Base-by-base conservation (phyloP, 1,140 invertebrate species). In the Neodiprion virginianus region DNA sequence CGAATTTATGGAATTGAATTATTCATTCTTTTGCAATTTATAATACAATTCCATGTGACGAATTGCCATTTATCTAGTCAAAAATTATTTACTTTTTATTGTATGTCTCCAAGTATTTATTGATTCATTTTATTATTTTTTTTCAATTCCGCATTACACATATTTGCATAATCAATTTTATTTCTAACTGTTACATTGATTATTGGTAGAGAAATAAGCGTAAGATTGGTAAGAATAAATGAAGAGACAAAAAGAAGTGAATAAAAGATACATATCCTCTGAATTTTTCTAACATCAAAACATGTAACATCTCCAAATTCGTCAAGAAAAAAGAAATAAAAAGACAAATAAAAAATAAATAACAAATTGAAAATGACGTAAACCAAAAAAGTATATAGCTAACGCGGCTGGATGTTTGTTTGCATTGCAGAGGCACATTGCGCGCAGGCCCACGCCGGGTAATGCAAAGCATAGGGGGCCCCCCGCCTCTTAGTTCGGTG, bases 351-450 rank as follows among this genome's bases (percentile, higher is more conserved):
- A 73, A 66, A 70, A 74, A 75, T 53, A 77, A 73, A 76, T 74
- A 73, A 67, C 65, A 75, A 80, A 76, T 74, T 79, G 78, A 78
- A 72, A 73, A 79, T 78, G n/a, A 61, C 11, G 2, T 61, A 1
- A 61, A 61, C 11, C n/a, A 61, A 61, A 61, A 53, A 17, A 61
- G 53, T 61, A 73, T 78, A 53, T 83, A 83, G 81, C 85, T 87
- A 87, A 88, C 86, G 86, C 83, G 86, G 86, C 80, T 88, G 86
- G 87, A 89, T 89, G 82, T 88, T 87, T 89, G 84, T 88, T 87
- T 89, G 85, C 81, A 89, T 89, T 89, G 83, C 87, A 89, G 87
- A 89, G 87, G 87, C 87, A 89, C 86, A 88, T 88, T 87, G 87
- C 87, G 87, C 87, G 86, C 87, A 88, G 87, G 84, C 85, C 86